These are phyloP conservation scores for Micrastur ruficollis DNA, from an alignment of 2,797 vertebrate genomes.

Conservation along the genomic window DNA sequence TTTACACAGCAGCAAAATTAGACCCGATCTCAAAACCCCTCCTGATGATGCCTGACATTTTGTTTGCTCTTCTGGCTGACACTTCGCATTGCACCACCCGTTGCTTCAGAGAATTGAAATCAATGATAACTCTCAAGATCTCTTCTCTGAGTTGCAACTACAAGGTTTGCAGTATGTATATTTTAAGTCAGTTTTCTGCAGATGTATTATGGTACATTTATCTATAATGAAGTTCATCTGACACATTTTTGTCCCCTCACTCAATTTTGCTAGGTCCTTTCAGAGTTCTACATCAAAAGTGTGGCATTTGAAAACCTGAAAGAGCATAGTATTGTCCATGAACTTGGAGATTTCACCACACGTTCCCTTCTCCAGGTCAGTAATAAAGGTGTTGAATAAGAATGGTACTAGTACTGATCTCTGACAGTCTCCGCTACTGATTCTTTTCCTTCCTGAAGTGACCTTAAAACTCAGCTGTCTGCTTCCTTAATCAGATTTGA, in stretches of 20 bases:
- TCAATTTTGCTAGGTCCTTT: not conserved
- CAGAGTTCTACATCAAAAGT: not conserved
- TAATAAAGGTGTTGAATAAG: not conserved
- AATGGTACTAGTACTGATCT: not conserved
- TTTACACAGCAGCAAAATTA: not conserved
- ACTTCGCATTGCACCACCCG: not conserved
- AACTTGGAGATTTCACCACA: not conserved
- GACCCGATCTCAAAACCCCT: not conserved
- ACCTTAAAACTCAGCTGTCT: not conserved
- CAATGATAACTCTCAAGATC: not conserved
- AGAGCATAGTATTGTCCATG: not conserved
- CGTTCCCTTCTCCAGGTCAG: not conserved
- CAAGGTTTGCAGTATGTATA: not conserved
- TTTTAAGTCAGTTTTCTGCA: not conserved
- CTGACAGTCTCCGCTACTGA: not conserved
- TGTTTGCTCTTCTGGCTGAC: not conserved
- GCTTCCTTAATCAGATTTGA: not conserved
- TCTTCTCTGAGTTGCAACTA: not conserved
- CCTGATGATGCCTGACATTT: not conserved
- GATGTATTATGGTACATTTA: not conserved
- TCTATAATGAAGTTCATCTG: not conserved
- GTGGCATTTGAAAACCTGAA: not conserved
- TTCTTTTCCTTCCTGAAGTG: not conserved
- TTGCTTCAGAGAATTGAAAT: not conserved
- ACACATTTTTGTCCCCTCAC: not conserved